Base-by-base conservation (phyloP, 2,888 invertebrate genomes). In the Mesodorylaimus sp. region DNA sequence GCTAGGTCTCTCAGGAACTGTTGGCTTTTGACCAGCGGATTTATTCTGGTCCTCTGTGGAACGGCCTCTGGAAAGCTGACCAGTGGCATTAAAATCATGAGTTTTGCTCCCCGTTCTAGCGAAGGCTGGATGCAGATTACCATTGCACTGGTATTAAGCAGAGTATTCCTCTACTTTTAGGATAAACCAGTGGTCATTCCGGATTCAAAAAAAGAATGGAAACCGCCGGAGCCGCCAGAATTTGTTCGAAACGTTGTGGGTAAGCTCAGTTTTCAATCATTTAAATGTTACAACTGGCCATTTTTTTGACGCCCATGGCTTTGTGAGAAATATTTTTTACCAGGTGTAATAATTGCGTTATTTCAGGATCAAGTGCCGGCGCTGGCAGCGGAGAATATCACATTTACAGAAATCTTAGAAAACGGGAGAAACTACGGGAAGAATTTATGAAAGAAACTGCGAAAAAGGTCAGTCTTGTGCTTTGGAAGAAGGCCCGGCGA, bases 311-410 rank as follows among this genome's bases (percentile, higher is more conserved):
- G n/a, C 26, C 10, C 7, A 24, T 29, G 44, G 10, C n/a, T 16
- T 54, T n/a, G n/a, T n/a, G n/a, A 24, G 36, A 46, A 25, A 19
- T n/a, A 24, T 26, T 16, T n/a, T 26, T 32, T 23, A 3, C 24
- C 45, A 23, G 19, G 21, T 21, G 27, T 54, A 16, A 10, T 19
- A 21, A 43, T 39, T 46, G 28, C 24, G 51, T 28, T 26, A 28
- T 57, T 54, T 23, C 52, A 71, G 71, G 93, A 16, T 91, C 91
- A 1, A 88, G 88, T 73, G 93, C 93, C 32, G 95, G 95, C 24
- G 95, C 93, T 32, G 95, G 95, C 1, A 89, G 89, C 52, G 93
- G 93, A 10, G 95, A 95, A 69, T 95, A 95, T 69, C 93, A 95
- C 68, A 91, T 95, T 0, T 95, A 95, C 63, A 75, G 95, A 52